Evolutionary conservation across 2,888 invertebrate species (phyloP), one percentile per base, ranked within the genome.

Genomic region (Eilema depressum): DNA sequence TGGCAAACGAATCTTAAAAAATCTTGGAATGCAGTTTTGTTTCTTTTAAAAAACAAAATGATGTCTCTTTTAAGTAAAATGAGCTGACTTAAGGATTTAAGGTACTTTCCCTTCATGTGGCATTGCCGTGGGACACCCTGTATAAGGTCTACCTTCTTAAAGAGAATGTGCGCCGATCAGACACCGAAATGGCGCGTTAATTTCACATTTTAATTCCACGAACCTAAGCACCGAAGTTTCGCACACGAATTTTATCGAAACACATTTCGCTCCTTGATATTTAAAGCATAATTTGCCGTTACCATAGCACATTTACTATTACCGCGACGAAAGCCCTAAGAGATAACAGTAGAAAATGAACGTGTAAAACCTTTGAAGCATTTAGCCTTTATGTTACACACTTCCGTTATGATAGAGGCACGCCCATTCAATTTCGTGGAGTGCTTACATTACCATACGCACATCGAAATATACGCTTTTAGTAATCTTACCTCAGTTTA

Each of bases 371-470:
- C 75, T 76, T 76, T 70, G 64, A 69, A 76, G 75, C 77, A 81
- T 78, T 85, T 79, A 78, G 60, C 77, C 71, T 81, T 84, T 79
- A 86, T 79, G 80, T 75, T 81, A 79, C 75, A 77, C 62, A 64
- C 30, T 72, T 62, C 63, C 61, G 57, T 76, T 79, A 77, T 83
- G 77, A 81, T 75, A 80, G 77, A 77, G 76, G 74, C 73, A 74
- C 78, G 77, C 76, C 77, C 79, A 77, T 82, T 76, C 83, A 80
- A 85, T 86, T 83, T 77, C 68, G 78, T 73, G 69, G 83, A 81
- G 79, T 82, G 83, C 80, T 81, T 77, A 75, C 73, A 73, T 77
- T 73, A 76, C 64, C 63, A 66, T 68, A 77, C 70, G 71, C 75
- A 71, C 74, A 70, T 63, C 73, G 68, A 72, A 74, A 79, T 76